A percentile compares a stretch with the other conserved stretches of the same genome.
These are phyloP conservation scores for Helogale parvula DNA, from an alignment of 2,113 vertebrate species.

Conservation along the genomic window DNA sequence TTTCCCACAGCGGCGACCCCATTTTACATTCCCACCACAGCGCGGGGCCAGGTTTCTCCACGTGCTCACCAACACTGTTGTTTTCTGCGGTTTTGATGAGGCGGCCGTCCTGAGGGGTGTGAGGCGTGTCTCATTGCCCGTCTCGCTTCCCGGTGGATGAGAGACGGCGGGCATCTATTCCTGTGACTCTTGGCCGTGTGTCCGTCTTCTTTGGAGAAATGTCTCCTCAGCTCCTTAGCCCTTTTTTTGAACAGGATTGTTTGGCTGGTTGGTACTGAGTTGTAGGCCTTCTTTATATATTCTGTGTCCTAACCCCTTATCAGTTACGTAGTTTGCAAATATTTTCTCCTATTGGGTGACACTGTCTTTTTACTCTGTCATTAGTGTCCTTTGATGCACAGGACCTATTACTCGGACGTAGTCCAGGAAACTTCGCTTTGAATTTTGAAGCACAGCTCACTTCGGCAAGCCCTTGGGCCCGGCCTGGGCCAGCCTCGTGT, in stretches of 20 bases:
- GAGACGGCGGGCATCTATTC: not conserved
- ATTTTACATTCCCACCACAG: rapidly evolving
- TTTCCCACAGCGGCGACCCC: not conserved
- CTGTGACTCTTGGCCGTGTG: too few relatives aligned
- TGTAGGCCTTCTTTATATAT: not conserved
- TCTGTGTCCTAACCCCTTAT: not conserved
- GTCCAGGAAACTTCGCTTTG: not conserved
- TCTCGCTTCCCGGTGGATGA: not conserved
- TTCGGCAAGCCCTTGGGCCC: not conserved
- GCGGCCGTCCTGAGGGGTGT: rapidly evolving
- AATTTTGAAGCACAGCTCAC: not conserved
- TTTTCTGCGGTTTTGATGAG: not conserved
- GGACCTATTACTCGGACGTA: not conserved
- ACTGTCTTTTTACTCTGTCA: not conserved
- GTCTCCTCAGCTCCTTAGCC: not conserved
- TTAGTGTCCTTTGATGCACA: not conserved
- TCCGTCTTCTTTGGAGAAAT: not conserved
- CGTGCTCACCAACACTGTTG: rapidly evolving
- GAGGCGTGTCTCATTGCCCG: too few relatives aligned
- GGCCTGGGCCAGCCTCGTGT: not conserved
- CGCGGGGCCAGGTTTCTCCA: not conserved
- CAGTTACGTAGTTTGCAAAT: not conserved
- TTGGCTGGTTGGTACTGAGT: not conserved
- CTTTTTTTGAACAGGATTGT: not conserved
- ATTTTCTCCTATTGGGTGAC: not conserved